Base-by-base conservation (phyloP, 2,888 invertebrate genomes). In the Vannuccia rotundouncinata region DNA sequence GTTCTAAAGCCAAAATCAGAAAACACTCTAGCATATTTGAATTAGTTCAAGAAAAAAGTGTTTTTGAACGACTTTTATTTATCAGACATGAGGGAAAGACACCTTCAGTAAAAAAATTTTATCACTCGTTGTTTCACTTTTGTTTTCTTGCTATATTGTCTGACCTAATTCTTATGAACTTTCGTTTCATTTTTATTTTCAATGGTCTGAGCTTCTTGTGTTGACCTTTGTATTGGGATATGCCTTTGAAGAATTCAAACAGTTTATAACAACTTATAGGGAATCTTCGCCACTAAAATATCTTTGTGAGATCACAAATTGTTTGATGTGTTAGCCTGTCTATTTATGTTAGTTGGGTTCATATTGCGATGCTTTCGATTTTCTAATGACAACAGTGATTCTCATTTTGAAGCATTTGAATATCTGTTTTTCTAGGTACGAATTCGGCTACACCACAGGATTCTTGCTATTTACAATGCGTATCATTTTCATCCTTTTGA, bases 401-500 rank as follows among this genome's bases (percentile, higher is more conserved):
- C n/a, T n/a, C n/a, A n/a, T n/a, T n/a, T n/a, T n/a, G n/a, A n/a
- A n/a, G n/a, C n/a, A n/a, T n/a, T n/a, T n/a, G n/a, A n/a, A n/a
- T n/a, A n/a, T n/a, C n/a, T n/a, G n/a, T n/a, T n/a, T n/a, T n/a
- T n/a, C 30, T 17, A 25, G n/a, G 25, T 77, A 0, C 1, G 80
- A 1, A 27, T 80, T 22, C 25, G 27, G 1, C 29, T 78, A 31
- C 78, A n/a, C 78, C 27, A 29, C 27, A 2, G 78, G 74, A 22
- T 27, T 80, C 22, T n/a, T 27, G 5, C 25, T 80, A 5, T 80
- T 80, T 59, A 78, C 31, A n/a, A 10, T 80, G 10, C 74, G 80
- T 10, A 79, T 74, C 13, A 59, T 80, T 27, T 80, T 75, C 30
- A 78, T 80, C 2, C 28, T 60, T 1, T 80, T 77, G 29, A 80